Evolutionary conservation across 2,888 invertebrate genomes (phyloP).

Genomic region (Ernsta delagoae): DNA sequence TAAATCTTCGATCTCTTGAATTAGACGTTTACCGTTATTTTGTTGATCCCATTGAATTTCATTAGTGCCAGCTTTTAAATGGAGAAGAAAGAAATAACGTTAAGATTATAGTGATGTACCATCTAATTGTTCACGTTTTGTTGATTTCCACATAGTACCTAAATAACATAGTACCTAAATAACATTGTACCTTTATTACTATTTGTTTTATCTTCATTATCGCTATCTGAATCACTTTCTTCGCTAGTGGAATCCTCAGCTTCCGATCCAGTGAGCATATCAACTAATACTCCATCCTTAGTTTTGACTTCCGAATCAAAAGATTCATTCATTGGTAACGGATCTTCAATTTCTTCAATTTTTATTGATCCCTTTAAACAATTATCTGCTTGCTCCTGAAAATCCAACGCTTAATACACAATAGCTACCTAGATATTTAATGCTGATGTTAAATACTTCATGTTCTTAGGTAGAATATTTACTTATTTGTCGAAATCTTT

Average conservation of each 20-base stretch:
- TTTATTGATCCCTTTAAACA: constrained; percentile 1
- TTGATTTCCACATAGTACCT: too few species aligned
- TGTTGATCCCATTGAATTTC: constrained; percentile 72
- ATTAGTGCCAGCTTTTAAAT: constrained; percentile 50
- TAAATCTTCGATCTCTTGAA: constrained; percentile 69
- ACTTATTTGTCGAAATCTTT: too few species aligned
- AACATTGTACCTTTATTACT: constrained; percentile 7
- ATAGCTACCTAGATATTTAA: too few species aligned
- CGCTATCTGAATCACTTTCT: constrained; percentile 50
- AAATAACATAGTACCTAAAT: too few species aligned
- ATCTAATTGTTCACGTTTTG: neutral
- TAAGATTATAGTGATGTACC: neutral
- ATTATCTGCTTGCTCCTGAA: neutral
- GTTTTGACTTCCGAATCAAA: constrained; percentile 51
- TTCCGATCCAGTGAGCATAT: constrained; percentile 68
- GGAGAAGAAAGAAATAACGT: too few species aligned
- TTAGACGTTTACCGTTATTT: constrained; percentile 57
- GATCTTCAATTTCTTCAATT: constrained; percentile 27
- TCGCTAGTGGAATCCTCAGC: constrained; percentile 66
- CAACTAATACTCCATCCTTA: constrained; percentile 57
- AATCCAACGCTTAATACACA: neutral
- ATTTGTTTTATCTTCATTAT: constrained; percentile 32
- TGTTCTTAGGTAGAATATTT: too few species aligned
- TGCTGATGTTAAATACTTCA: too few species aligned
- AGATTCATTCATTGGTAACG: constrained; percentile 41